Evolutionary conservation across 1,140 invertebrate genomes (phyloP).

Genomic region (Macrobrachium rosenbergii): DNA sequence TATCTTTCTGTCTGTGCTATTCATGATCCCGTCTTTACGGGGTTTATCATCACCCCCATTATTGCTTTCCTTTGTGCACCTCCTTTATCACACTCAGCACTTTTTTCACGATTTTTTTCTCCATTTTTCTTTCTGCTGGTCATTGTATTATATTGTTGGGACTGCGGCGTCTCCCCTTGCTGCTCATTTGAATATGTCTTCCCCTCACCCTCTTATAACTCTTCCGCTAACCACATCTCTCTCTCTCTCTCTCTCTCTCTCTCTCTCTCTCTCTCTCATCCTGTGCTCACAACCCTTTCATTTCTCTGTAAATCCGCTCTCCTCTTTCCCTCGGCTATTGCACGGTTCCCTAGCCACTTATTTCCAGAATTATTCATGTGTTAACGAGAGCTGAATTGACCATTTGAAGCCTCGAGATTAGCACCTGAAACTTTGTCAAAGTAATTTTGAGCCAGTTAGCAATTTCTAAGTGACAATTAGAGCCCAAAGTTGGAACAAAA

Average conservation of each 20-base stretch:
- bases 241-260: conserved; percentile 20
- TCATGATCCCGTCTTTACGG: too few relatives aligned
- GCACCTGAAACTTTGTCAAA: conserved; percentile 59
- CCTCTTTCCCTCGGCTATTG: neutral
- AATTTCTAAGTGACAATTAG: conserved; percentile 64
- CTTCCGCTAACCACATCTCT: neutral
- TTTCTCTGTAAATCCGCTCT: neutral
- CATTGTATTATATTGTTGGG: too few relatives aligned
- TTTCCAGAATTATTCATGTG: conserved; percentile 56
- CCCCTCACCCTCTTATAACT: neutral
- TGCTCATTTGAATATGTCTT: neutral
- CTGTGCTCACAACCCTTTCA: too few relatives aligned
- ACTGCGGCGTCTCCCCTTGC: too few relatives aligned
- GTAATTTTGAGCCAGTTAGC: conserved; percentile 61
- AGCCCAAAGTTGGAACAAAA: conserved; percentile 52
- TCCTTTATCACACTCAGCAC: too few relatives aligned
- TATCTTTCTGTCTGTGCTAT: too few relatives aligned
- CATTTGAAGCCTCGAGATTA: conserved; percentile 59
- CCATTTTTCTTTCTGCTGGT: too few relatives aligned
- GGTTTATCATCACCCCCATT: too few relatives aligned
- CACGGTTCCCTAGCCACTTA: conserved; percentile 14
- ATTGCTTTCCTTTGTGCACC: too few relatives aligned
- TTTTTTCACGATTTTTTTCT: too few relatives aligned
- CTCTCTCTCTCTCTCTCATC: neutral
- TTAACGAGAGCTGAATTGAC: conserved; percentile 58